Evolutionary conservation across 1,140 invertebrate genomes (phyloP), one percentile per base, ranked within the genome.

Genomic region (Muscidifurax raptorellus): DNA sequence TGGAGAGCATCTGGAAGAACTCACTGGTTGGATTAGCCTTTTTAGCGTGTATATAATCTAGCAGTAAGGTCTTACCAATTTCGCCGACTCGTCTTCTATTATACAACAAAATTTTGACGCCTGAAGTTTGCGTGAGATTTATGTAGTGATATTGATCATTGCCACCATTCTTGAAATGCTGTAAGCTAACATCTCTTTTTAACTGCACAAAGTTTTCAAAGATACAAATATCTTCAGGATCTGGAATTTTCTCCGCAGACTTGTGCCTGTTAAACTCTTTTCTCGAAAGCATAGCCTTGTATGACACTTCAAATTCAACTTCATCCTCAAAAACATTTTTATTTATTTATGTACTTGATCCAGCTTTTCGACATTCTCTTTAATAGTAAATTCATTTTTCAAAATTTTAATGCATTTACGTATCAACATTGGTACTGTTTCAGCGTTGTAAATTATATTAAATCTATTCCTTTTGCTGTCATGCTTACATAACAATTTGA

Each of bases 361-460:
- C 0, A 77, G 9, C 32, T 75, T 75, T 1, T 77, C 75, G 44
- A 52, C 27, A 27, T 77, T 28, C 47, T n/a, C 75, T 25, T 44
- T 2, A 32, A 75, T 40, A 10, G 30, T 25, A 52, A 77, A 77
- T 25, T 77, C 40, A 36, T 77, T 13, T 77, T 52, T 77, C 27
- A 77, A 52, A 77, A 77, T 77, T 52, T 52, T 77, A 2, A 77
- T 77, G 47, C 75, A 77, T 28, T 77, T 77, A 47, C 75, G 44
- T 25, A 77, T 1, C 13, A 77, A 27, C 15, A 77, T 77, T 2
- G 75, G 75, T 6, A 77, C 1, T 7, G 75, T 77, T 52, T 77
- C 75, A 47, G 36, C 36, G n/a, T 77, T 77, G 18, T 77, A 77
- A 47, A 52, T 44, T 6, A 47, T 52, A 0, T n/a, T 15, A 52